Conservation (phyloP, 1,140 invertebrate species). For the Grapholita molesta region DNA sequence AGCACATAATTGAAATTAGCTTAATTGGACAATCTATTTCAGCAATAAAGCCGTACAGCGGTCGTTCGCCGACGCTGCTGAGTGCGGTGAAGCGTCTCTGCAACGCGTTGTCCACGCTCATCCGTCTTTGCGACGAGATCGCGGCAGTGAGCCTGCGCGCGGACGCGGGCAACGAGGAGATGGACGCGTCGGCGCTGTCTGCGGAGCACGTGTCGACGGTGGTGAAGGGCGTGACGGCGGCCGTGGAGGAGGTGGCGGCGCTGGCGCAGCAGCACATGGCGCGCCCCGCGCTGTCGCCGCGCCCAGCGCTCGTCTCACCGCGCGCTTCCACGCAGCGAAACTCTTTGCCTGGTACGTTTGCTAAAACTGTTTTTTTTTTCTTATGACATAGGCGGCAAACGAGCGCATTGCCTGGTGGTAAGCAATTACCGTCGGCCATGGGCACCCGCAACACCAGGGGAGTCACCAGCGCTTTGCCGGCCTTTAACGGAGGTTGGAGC, state of each 20-base stretch:
- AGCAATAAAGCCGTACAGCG: slow-evolving; percentile 76
- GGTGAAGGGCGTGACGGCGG: slow-evolving; percentile 87
- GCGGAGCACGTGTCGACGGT: slow-evolving; percentile 87
- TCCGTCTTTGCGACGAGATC: slow-evolving; percentile 93
- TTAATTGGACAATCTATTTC: slow-evolving; percentile 26
- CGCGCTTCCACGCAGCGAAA: slow-evolving; percentile 74
- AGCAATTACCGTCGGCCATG: no score
- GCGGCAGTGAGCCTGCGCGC: slow-evolving; percentile 82
- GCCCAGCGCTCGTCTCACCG: slow-evolving; percentile 62
- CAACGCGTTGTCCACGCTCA: slow-evolving; percentile 90
- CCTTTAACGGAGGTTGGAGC: no score
- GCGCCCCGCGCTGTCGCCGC: slow-evolving; percentile 61
- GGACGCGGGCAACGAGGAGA: slow-evolving; percentile 75
- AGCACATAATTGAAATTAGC: no score
- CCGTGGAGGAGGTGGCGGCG: slow-evolving; percentile 83
- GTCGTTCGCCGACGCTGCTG: slow-evolving; percentile 65
- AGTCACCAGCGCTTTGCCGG: no score
- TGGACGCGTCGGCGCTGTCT: slow-evolving; percentile 52
- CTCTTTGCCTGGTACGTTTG: slow-evolving; percentile 74
- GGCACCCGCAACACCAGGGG: no score
- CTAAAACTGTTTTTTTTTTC: no score
- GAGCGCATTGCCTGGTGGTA: no score
- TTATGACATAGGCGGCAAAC: no score
- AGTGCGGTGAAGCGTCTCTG: slow-evolving; percentile 93
- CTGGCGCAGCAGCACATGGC: slow-evolving; percentile 69